Percentiles rank a stretch among this genome's conserved stretches.
Evolutionary conservation across 1,140 invertebrate species (phyloP).

Genomic region (Lithobius niger): DNA sequence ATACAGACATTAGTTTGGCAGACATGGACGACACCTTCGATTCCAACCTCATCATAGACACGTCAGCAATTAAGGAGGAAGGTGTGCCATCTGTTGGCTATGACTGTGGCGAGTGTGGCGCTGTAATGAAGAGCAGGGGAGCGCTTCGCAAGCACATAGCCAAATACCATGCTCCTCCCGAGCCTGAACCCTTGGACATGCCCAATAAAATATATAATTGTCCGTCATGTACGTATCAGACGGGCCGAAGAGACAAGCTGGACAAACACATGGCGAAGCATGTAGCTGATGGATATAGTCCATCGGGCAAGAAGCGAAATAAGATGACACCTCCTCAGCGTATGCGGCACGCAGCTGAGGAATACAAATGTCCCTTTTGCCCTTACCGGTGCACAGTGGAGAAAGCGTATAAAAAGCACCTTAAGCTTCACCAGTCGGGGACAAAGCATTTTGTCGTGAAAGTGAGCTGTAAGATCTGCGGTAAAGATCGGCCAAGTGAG

Average conservation of each 20-base stretch:
- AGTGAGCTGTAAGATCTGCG: slow-evolving; percentile 22
- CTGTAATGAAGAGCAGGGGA: slow-evolving; percentile 19
- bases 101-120: slow-evolving; percentile 24
- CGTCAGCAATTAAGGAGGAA: slow-evolving; percentile 6
- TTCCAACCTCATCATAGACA: slow-evolving; percentile 6
- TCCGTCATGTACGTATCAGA: slow-evolving; percentile 21
- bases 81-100: slow-evolving; percentile 12
- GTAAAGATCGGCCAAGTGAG: slow-evolving; percentile 23
- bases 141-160: slow-evolving; percentile 22
- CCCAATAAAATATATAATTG: slow-evolving; percentile 19
- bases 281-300: slow-evolving; percentile 24
- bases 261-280: slow-evolving; percentile 26
- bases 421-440: slow-evolving; percentile 20
- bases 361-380: slow-evolving; percentile 23
- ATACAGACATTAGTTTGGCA: neutral
- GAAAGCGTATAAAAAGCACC: slow-evolving; percentile 23
- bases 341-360: slow-evolving; percentile 25
- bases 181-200: slow-evolving; percentile 15
- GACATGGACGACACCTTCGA: slow-evolving; percentile 5
- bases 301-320: slow-evolving; percentile 24
- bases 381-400: slow-evolving; percentile 26
- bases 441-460: slow-evolving; percentile 13
- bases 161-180: slow-evolving; percentile 15
- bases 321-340: slow-evolving; percentile 22
- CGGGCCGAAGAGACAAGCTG: slow-evolving; percentile 21